A percentile compares a stretch with the other conserved stretches of the same genome.
phyloP scores from a whole-genome alignment of 2,888 invertebrate species.

The Caenorhabditis wallacei region DNA sequence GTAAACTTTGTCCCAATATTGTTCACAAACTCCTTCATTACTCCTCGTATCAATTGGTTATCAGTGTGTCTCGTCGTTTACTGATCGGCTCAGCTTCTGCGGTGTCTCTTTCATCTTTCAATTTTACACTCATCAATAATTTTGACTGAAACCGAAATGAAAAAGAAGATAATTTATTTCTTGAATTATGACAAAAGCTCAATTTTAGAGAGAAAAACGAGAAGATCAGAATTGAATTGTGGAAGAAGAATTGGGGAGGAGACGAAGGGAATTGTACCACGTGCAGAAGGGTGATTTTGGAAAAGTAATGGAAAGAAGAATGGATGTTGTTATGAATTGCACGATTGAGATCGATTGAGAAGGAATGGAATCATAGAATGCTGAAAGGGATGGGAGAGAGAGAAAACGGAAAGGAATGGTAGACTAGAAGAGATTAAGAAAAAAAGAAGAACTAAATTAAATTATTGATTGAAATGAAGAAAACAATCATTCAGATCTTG shows the following conservation, averaged over 20 bases:
- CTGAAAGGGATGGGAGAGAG: slow-evolving; percentile 22
- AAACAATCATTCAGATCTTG: slow-evolving; percentile 18
- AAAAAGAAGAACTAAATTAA: neutral
- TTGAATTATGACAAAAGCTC: slow-evolving; percentile 44
- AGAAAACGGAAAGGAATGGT: slow-evolving; percentile 25
- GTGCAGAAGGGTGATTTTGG: slow-evolving; percentile 5
- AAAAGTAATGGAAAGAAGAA: slow-evolving; percentile 13
- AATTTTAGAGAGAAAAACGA: neutral
- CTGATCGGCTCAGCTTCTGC: slow-evolving; percentile 54
- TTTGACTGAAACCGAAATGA: neutral
- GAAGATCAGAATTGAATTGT: slow-evolving; percentile 12
- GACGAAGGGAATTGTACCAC: slow-evolving; percentile 36
- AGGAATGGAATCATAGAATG: slow-evolving; percentile 39
- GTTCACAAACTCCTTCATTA: slow-evolving; percentile 4
- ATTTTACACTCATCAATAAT: slow-evolving; percentile 25
- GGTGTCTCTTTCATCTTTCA: slow-evolving; percentile 54
- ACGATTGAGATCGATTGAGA: slow-evolving; percentile 39
- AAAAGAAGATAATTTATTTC: slow-evolving; percentile 41
- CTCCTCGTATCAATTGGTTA: slow-evolving; percentile 31
- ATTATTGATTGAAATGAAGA: slow-evolving; percentile 3
- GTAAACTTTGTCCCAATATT: slow-evolving; percentile 25
- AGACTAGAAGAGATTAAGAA: slow-evolving; percentile 38
- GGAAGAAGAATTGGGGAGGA: neutral
- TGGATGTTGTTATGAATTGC: slow-evolving; percentile 15
- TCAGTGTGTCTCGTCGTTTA: slow-evolving; percentile 29